phyloP scores from a whole-genome alignment of 1,140 invertebrate genomes.

The Listronotus oregonensis region DNA sequence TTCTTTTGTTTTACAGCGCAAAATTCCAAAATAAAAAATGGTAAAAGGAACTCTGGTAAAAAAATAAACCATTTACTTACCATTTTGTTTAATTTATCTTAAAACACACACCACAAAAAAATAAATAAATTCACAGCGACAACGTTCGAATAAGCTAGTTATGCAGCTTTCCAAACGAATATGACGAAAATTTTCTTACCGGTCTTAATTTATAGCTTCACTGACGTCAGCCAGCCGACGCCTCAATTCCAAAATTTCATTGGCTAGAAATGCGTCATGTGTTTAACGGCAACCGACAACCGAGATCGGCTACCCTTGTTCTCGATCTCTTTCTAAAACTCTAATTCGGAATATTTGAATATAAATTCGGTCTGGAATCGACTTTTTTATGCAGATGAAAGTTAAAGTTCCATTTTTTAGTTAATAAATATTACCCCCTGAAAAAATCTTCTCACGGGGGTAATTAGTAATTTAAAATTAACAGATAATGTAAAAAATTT shows the following conservation, averaged over 20 bases:
- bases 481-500: no score
- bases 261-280: constrained; percentile 24
- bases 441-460: no score
- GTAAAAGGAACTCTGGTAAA: not conserved
- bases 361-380: not conserved
- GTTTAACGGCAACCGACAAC: constrained; percentile 33
- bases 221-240: constrained; percentile 38
- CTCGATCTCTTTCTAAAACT: constrained; percentile 10
- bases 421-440: no score
- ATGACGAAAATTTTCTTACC: constrained; percentile 4
- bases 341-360: constrained; percentile 17
- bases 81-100: constrained; percentile 31
- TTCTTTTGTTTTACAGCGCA: not conserved
- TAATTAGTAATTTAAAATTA: no score
- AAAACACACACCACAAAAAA: constrained; percentile 34
- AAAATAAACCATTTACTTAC: constrained; percentile 18
- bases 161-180: constrained; percentile 38
- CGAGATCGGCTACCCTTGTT: constrained; percentile 15
- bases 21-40: not conserved
- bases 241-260: constrained; percentile 11
- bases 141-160: constrained; percentile 32
- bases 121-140: constrained; percentile 15
- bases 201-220: constrained; percentile 30
- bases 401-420: not conserved
- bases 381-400: constrained; percentile 5